A percentile compares a stretch with the other conserved stretches of the same genome.
phyloP scores from a whole-genome alignment of 2,113 vertebrate species.

The Psophia crepitans region DNA sequence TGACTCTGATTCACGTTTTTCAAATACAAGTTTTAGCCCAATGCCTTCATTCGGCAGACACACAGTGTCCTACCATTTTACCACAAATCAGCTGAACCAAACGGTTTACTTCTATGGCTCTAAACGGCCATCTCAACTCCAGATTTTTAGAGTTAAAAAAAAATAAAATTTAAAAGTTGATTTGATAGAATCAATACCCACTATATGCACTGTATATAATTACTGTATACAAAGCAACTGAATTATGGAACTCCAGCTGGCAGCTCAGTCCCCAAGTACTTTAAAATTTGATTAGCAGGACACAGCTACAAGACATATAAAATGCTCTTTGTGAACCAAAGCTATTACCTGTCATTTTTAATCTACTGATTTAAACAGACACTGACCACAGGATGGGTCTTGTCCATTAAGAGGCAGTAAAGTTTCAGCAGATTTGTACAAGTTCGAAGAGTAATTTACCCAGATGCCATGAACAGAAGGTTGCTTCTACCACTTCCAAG shows the following conservation, averaged over 20 bases:
- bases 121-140: not conserved
- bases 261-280: not conserved
- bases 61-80: not conserved
- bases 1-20: not conserved
- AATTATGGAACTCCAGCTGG: slow-evolving; percentile 23
- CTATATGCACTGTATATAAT: not conserved
- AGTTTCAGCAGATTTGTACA: not conserved
- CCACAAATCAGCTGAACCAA: not conserved
- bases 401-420: not conserved
- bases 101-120: not conserved
- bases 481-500: not conserved
- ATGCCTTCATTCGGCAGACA: not conserved
- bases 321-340: slow-evolving; percentile 36
- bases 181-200: not conserved
- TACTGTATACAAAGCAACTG: not conserved
- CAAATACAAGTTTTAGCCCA: not conserved
- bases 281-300: slow-evolving; percentile 15
- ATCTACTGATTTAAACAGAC: slow-evolving; percentile 40
- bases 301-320: slow-evolving; percentile 3
- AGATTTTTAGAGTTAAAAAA: not conserved
- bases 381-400: slow-evolving; percentile 3
- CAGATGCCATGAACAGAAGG: not conserved
- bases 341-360: slow-evolving; percentile 34
- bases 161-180: not conserved
- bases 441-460: not conserved